Evolutionary conservation across 2,888 invertebrate genomes (phyloP), one percentile per base, ranked within the genome.

Genomic region (Epinotia brunnichana): DNA sequence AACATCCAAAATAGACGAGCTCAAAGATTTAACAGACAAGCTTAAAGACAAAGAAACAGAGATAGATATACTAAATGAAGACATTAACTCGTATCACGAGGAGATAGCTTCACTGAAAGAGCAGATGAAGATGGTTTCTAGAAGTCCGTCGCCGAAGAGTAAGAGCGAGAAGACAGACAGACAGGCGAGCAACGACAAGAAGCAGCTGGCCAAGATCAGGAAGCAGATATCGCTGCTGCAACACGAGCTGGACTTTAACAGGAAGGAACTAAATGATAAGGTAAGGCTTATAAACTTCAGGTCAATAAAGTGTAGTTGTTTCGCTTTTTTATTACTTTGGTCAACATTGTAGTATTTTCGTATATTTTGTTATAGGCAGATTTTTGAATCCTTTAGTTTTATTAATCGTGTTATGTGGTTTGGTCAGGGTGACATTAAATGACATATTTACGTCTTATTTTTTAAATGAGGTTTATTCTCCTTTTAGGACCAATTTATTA

Each of bases 121-220:
- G 35, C 91, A 94, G 74, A 69, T 94, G 10, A 87, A 93, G 80
- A 89, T 94, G 88, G 91, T 85, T 2, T 92, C 93, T 0, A 78
- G 92, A 1, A 93, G 94, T 70, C 94, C 95, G 17, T 95, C 96
- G 80, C 94, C 94, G 15, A 94, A 94, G 70, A 94, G 91, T 68
- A 94, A 94, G 76, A 91, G 87, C 72, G 86, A 89, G 2, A 92
- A 94, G 13, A 71, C 81, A 2, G 88, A 88, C 75, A 79, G 90
- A 76, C 94, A 94, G 71, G 94, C 95, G 60, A 92, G 88, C 39
- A 94, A 90, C 9, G 95, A 95, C 76, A 92, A 94, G 73, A 92
- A 94, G 35, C 95, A 95, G 76, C 79, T 95, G 10, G 92, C 92
- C 0, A 94, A 92, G 79, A 94, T 92, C 24, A 85, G 88, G 77